phyloP scores from a whole-genome alignment of 2,797 vertebrate species.

The Lutjanus argentimaculatus region DNA sequence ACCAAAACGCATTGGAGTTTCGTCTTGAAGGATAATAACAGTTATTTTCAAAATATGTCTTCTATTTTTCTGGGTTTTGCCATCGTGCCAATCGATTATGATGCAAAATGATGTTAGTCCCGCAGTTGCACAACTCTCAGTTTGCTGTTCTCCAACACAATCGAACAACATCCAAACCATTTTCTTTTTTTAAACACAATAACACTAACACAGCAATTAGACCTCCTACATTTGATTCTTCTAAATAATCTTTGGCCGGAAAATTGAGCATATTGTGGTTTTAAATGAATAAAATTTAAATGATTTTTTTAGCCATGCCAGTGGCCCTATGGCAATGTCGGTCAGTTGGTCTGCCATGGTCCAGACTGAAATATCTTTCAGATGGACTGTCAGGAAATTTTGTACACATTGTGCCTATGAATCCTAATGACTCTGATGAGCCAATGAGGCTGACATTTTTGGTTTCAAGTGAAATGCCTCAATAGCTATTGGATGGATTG shows the following conservation, averaged over 20 bases:
- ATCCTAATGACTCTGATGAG: neutral
- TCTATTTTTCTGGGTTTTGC: constrained; percentile 2
- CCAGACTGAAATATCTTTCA: neutral
- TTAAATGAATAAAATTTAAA: neutral
- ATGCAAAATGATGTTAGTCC: constrained; percentile 9
- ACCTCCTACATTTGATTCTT: neutral
- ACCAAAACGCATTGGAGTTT: constrained; percentile 20
- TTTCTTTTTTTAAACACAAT: neutral
- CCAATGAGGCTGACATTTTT: neutral
- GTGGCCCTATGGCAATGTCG: neutral
- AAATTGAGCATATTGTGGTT: neutral
- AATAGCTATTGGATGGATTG: neutral
- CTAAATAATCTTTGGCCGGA: neutral
- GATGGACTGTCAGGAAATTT: neutral
- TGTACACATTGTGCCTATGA: neutral
- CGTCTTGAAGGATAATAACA: constrained; percentile 32
- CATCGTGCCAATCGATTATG: constrained; percentile 24
- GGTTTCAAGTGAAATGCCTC: neutral
- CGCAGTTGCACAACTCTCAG: neutral
- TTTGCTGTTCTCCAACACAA: neutral
- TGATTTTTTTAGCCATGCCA: neutral
- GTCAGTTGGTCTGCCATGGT: neutral
- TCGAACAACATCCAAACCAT: constrained; percentile 13
- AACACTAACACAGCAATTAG: neutral
- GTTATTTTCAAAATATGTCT: constrained; percentile 23